A percentile compares a stretch with the other conserved stretches of the same genome.
Conservation (phyloP, 2,888 invertebrate genomes). For the Drosophila meridiana region DNA sequence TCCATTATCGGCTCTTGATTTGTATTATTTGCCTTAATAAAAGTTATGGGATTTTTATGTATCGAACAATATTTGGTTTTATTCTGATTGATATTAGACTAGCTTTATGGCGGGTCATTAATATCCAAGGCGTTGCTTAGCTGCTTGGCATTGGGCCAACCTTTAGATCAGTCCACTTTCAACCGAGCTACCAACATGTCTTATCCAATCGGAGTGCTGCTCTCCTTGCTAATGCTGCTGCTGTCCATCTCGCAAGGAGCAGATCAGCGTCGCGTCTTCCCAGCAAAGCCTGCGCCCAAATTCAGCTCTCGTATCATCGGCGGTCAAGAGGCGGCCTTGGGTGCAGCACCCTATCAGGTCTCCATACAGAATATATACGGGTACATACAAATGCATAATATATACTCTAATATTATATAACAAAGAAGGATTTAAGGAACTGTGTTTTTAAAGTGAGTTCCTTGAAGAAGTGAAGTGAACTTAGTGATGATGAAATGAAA, state of each 20-base stretch:
- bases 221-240: slow-evolving; percentile 28
- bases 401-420: not conserved
- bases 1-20: slow-evolving; percentile 33
- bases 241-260: slow-evolving; percentile 34
- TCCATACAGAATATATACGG: slow-evolving; percentile 78
- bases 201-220: slow-evolving; percentile 32
- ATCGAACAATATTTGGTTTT: slow-evolving; percentile 30
- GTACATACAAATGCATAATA: slow-evolving; percentile 29
- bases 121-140: slow-evolving; percentile 59
- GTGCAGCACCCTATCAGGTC: slow-evolving; percentile 82
- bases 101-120: slow-evolving; percentile 59
- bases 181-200: slow-evolving; percentile 55
- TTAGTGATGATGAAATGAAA: not conserved
- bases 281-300: slow-evolving; percentile 16
- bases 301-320: slow-evolving; percentile 70
- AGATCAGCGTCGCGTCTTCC: slow-evolving; percentile 36
- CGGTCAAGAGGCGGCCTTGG: slow-evolving; percentile 64
- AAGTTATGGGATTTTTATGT: slow-evolving; percentile 61
- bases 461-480: not conserved
- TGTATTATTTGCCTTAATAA: slow-evolving; percentile 46
- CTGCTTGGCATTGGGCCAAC: slow-evolving; percentile 23
- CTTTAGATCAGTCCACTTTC: slow-evolving; percentile 57
- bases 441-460: not conserved
- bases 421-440: too few relatives aligned
- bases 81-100: slow-evolving; percentile 51